A percentile compares a stretch with the other conserved stretches of the same genome.
These are phyloP conservation scores for Drosophila albomicans DNA, from an alignment of 1,140 invertebrate genomes.

Conservation along the genomic window DNA sequence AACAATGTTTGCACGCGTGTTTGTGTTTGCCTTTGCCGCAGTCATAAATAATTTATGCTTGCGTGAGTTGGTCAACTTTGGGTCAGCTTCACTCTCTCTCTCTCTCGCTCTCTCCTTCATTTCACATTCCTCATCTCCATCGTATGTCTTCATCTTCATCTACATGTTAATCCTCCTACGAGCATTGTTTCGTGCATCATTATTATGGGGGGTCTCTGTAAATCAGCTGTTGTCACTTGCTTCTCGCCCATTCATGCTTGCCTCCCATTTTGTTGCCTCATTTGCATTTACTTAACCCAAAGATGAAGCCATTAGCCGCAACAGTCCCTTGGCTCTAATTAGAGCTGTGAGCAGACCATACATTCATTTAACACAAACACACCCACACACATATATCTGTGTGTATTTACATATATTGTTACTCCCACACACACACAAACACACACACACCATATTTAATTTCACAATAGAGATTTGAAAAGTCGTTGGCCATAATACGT, in stretches of 20 bases:
- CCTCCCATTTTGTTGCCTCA: conserved; percentile 43
- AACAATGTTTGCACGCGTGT: conserved; percentile 57
- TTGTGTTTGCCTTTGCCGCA: conserved; percentile 67
- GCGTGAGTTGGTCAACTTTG: conserved; percentile 78
- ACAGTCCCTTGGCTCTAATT: conserved; percentile 45
- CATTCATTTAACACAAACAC: conserved; percentile 28
- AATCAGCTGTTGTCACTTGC: conserved; percentile 62
- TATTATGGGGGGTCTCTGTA: conserved; percentile 47
- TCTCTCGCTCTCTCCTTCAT: not conserved
- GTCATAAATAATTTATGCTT: conserved; percentile 81
- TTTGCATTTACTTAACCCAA: conserved; percentile 42
- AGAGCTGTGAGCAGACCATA: conserved; percentile 28
- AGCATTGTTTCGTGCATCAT: conserved; percentile 19
- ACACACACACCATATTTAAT: conserved; percentile 32
- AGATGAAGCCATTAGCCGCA: conserved; percentile 61
- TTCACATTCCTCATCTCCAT: too few relatives aligned
- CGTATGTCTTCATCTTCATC: conserved; percentile 72
- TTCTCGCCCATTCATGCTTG: conserved; percentile 7
- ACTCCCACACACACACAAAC: conserved; percentile 1
- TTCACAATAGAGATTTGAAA: conserved; percentile 37
- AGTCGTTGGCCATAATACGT: conserved; percentile 26
- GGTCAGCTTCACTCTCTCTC: not conserved
- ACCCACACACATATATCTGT: too few relatives aligned
- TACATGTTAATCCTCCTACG: conserved; percentile 67
- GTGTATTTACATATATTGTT: not conserved